Percentiles rank a stretch among this genome's conserved stretches.
Conservation (phyloP, 2,113 vertebrate genomes). For the Rafetus swinhoei region DNA sequence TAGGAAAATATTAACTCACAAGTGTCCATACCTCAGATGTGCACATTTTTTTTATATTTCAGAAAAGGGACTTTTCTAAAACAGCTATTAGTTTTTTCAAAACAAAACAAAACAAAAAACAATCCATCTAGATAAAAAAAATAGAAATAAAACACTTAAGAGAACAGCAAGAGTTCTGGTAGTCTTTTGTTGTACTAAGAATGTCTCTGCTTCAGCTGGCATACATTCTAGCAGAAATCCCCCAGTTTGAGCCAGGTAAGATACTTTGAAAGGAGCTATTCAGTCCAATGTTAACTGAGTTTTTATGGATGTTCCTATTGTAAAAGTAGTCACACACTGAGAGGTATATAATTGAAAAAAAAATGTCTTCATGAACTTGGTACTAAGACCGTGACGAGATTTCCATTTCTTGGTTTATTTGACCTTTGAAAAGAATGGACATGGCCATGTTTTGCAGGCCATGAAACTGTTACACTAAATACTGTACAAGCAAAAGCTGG, state of each 20-base stretch:
- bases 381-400: constrained; percentile 60
- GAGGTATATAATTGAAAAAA: constrained; percentile 72
- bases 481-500: constrained; percentile 72
- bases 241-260: constrained; percentile 35
- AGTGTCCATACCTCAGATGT: background rate
- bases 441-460: constrained; percentile 66
- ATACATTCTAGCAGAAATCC: constrained; percentile 66
- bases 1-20: constrained; percentile 37
- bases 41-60: constrained; percentile 29
- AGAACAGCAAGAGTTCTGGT: constrained; percentile 44
- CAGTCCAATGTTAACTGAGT: constrained; percentile 40
- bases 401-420: constrained; percentile 69
- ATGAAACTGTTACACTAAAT: constrained; percentile 16
- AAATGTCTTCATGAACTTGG: constrained; percentile 70
- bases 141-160: constrained; percentile 36
- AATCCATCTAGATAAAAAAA: constrained; percentile 21
- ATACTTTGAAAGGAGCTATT: constrained; percentile 21
- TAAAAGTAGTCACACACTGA: constrained; percentile 67
- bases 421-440: constrained; percentile 60
- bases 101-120: background rate
- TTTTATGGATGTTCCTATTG: constrained; percentile 56
- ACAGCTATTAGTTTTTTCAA: constrained; percentile 32
- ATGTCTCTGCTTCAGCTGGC: constrained; percentile 48
- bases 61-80: constrained; percentile 54
- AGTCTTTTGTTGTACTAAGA: constrained; percentile 52